phyloP scores from a whole-genome alignment of 2,113 vertebrate species.

The Micronycteris hirsuta region DNA sequence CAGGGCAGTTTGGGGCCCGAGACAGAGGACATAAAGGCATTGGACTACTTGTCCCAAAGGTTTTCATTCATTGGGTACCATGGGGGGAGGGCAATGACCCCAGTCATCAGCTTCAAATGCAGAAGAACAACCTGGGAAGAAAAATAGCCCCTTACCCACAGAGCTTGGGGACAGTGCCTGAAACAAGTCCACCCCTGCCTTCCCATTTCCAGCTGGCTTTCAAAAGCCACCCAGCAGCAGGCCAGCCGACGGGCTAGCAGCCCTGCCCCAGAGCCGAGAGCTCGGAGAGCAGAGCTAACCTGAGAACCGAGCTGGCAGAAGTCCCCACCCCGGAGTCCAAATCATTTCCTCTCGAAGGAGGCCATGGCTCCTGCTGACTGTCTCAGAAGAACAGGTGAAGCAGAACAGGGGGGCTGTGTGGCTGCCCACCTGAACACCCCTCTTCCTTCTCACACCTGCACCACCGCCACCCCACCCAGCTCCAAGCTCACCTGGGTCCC shows the following conservation, averaged over 20 bases:
- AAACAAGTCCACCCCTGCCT: constrained; percentile 46
- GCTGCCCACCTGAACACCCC: not conserved
- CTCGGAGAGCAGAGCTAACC: not conserved
- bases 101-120: not conserved
- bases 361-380: not conserved
- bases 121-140: constrained; percentile 44
- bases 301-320: not conserved
- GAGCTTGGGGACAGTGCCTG: constrained; percentile 64
- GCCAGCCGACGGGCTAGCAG: not conserved
- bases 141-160: constrained; percentile 46
- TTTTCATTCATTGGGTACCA: not conserved
- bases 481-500: not conserved
- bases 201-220: constrained; percentile 41
- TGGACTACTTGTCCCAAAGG: not conserved
- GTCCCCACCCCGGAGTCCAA: not conserved
- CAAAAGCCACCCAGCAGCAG: not conserved
- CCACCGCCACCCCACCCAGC: not conserved
- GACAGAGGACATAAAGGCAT: not conserved
- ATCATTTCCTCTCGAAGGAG: not conserved
- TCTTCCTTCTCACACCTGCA: not conserved
- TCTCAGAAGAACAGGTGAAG: not conserved
- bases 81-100: not conserved
- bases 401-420: not conserved
- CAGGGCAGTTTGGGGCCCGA: not conserved
- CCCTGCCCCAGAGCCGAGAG: not conserved